phyloP scores from a whole-genome alignment of 2,113 vertebrate species.

The Takifugu flavidus region DNA sequence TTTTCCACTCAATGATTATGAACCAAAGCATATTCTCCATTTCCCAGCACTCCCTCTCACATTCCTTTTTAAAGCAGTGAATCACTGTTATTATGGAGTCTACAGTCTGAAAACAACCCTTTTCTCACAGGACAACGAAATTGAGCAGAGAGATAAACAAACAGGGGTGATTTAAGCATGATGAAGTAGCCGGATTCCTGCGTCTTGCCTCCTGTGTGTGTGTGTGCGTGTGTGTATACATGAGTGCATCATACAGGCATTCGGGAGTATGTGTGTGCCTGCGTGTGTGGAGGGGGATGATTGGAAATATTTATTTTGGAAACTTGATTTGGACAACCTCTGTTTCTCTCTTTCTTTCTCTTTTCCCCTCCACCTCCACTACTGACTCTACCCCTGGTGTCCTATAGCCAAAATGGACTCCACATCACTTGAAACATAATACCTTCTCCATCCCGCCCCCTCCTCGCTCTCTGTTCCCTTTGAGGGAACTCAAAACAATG shows the following conservation, averaged over 20 bases:
- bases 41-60: background rate
- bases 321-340: conserved; percentile 71
- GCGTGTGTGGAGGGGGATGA: conserved; percentile 4
- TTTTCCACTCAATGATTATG: too few species aligned
- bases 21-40: too few species aligned
- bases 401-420: conserved; percentile 68
- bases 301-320: conserved; percentile 76
- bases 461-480: conserved; percentile 18
- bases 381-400: conserved; percentile 25
- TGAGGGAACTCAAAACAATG: conserved; percentile 58
- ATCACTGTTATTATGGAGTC: background rate
- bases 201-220: conserved; percentile 49
- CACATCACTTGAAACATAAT: conserved; percentile 66
- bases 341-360: conserved; percentile 1
- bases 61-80: background rate
- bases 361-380: conserved; percentile 7
- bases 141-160: conserved; percentile 16
- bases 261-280: conserved; percentile 1
- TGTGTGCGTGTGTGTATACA: too few species aligned
- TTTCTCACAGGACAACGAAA: conserved; percentile 1
- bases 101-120: background rate
- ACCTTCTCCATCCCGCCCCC: conserved; percentile 34
- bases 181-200: conserved; percentile 58
- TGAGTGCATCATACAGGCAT: background rate
- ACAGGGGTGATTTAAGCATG: conserved; percentile 19